Evolutionary conservation across 1,140 invertebrate species (phyloP).

Genomic region (Acromyrmex heyeri): DNA sequence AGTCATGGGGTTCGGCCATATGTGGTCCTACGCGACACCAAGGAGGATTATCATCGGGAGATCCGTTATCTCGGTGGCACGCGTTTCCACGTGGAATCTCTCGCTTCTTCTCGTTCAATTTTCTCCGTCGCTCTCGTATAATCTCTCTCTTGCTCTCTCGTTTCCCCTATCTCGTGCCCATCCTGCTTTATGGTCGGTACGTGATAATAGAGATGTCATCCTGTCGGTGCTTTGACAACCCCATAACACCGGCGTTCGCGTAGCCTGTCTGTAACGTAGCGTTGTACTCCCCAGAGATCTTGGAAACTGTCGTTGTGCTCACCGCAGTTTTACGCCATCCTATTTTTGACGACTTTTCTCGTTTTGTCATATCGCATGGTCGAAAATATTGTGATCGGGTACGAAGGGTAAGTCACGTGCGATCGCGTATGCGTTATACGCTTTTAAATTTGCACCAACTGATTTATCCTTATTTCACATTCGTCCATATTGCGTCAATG

Average conservation of each 20-base stretch:
- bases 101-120: slow-evolving; percentile 67
- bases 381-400: not conserved
- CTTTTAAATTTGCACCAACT: not conserved
- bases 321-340: slow-evolving; percentile 37
- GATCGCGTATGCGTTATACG: not conserved
- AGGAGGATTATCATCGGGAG: slow-evolving; percentile 84
- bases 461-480: not conserved
- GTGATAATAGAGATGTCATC: slow-evolving; percentile 87
- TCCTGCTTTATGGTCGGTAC: slow-evolving; percentile 67
- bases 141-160: slow-evolving; percentile 29
- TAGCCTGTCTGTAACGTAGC: slow-evolving; percentile 74
- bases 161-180: slow-evolving; percentile 46
- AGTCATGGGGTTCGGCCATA: slow-evolving; percentile 78
- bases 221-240: slow-evolving; percentile 85
- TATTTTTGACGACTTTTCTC: slow-evolving; percentile 59
- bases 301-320: slow-evolving; percentile 66
- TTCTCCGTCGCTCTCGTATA: slow-evolving; percentile 52
- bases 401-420: not conserved
- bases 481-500: not conserved
- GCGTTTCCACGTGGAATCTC: slow-evolving; percentile 76
- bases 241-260: slow-evolving; percentile 81
- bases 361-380: slow-evolving; percentile 30
- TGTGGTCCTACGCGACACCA: slow-evolving; percentile 76
- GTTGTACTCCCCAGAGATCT: slow-evolving; percentile 77
- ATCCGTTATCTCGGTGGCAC: slow-evolving; percentile 85